Evolutionary conservation across 2,797 vertebrate species (phyloP).

Genomic region (Setipinna tenuifilis): DNA sequence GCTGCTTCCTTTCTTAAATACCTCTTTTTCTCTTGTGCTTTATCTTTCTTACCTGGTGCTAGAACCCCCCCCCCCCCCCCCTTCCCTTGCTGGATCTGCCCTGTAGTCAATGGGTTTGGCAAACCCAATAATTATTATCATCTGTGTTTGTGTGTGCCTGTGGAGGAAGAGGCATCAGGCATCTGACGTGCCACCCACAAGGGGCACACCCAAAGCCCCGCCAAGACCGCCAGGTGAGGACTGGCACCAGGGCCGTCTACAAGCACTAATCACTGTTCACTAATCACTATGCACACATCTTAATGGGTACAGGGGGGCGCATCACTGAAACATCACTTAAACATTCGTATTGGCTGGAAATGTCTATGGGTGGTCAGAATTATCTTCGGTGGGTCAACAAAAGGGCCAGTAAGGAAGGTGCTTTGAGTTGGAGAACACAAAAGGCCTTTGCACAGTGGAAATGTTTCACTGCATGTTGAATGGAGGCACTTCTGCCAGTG

Average conservation of each 20-base stretch:
- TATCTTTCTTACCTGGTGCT: too few relatives aligned
- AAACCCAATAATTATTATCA: constrained; percentile 49
- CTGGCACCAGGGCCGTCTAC: neutral
- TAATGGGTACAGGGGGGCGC: neutral
- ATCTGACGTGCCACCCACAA: constrained; percentile 42
- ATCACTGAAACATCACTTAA: neutral
- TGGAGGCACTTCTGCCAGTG: neutral
- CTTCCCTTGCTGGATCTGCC: constrained; percentile 20
- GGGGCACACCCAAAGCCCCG: constrained; percentile 30
- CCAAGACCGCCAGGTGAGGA: neutral
- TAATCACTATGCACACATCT: neutral
- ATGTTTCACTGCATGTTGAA: neutral
- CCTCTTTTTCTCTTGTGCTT: neutral
- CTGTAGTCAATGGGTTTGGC: constrained; percentile 22
- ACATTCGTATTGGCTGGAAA: neutral
- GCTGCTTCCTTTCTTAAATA: neutral
- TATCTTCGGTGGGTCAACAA: neutral
- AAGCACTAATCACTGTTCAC: neutral
- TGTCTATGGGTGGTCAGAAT: neutral
- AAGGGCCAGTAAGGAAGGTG: neutral
- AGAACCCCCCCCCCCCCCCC: neutral
- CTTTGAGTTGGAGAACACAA: neutral
- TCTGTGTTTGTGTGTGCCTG: constrained; percentile 57
- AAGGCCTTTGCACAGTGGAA: neutral
- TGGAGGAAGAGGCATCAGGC: constrained; percentile 26